A percentile compares a stretch with the other conserved stretches of the same genome.
These are phyloP conservation scores for Tribolium freemani DNA, from an alignment of 2,888 invertebrate species.

Conservation along the genomic window DNA sequence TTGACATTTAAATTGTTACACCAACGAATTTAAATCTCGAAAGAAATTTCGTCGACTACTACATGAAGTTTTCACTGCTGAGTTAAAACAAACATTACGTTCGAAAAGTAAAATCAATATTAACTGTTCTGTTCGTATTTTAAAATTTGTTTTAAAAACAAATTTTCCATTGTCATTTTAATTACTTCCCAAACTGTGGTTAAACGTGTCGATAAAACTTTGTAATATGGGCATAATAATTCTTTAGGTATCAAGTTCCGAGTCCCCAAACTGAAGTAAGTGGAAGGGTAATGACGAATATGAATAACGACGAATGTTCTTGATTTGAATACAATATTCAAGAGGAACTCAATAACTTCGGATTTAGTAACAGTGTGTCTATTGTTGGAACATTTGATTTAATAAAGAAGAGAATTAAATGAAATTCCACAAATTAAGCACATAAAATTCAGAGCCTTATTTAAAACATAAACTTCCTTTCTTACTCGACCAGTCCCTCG, in stretches of 20 bases:
- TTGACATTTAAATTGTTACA: background rate
- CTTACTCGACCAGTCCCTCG: background rate
- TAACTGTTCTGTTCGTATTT: background rate
- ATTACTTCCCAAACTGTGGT: background rate
- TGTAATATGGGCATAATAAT: background rate
- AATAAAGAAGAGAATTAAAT: slow-evolving; percentile 15
- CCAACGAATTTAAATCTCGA: background rate
- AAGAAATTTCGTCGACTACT: background rate
- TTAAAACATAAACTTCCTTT: slow-evolving; percentile 11
- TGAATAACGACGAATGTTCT: slow-evolving; percentile 33
- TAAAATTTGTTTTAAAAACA: background rate
- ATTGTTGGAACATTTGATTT: slow-evolving; percentile 22
- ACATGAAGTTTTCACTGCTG: background rate
- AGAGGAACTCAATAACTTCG: slow-evolving; percentile 12
- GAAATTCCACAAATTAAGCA: slow-evolving; percentile 24
- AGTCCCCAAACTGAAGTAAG: slow-evolving; percentile 13
- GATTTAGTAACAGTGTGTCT: slow-evolving; percentile 15
- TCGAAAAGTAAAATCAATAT: background rate
- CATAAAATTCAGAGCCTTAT: slow-evolving; percentile 9
- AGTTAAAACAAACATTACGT: background rate
- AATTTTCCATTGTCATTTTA: background rate
- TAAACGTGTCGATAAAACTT: background rate
- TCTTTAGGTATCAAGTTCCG: background rate
- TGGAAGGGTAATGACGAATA: slow-evolving; percentile 19
- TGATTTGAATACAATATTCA: slow-evolving; percentile 33